These are phyloP conservation scores for Volucella inflata DNA, from an alignment of 2,888 invertebrate species.

Conservation along the genomic window DNA sequence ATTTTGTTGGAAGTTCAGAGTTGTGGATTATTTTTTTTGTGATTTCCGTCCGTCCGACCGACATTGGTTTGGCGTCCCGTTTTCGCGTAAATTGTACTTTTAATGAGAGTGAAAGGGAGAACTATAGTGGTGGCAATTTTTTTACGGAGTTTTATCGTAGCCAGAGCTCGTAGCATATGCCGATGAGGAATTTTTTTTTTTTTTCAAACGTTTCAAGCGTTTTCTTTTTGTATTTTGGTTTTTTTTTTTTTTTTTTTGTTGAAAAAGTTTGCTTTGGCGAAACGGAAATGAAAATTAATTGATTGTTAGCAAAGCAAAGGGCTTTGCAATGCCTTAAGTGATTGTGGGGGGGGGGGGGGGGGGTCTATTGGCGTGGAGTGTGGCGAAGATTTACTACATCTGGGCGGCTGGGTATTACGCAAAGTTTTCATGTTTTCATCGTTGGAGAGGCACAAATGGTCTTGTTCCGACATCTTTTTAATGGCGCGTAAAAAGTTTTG, in stretches of 20 bases:
- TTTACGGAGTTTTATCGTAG: neutral
- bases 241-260: conserved; percentile 35
- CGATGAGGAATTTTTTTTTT: conserved; percentile 32
- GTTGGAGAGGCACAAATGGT: conserved; percentile 38
- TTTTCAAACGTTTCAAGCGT: neutral
- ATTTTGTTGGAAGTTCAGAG: neutral
- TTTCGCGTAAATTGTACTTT: neutral
- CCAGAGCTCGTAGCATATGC: conserved; percentile 30
- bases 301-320: neutral
- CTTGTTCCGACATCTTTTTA: conserved; percentile 54
- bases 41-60: conserved; percentile 43
- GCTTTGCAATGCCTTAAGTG: neutral
- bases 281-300: neutral
- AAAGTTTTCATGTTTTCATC: conserved; percentile 33
- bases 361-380: too few species aligned
- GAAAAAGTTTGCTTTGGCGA: neutral
- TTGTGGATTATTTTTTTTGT: conserved; percentile 20
- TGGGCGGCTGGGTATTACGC: conserved; percentile 4
- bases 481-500: conserved; percentile 71
- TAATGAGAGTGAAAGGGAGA: conserved; percentile 39
- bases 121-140: conserved; percentile 10
- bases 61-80: conserved; percentile 62
- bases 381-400: neutral
- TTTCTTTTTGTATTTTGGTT: neutral
- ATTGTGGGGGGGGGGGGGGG: neutral